Evolutionary conservation across 2,797 vertebrate species (phyloP).

Genomic region (Discoglossus pictus): DNA sequence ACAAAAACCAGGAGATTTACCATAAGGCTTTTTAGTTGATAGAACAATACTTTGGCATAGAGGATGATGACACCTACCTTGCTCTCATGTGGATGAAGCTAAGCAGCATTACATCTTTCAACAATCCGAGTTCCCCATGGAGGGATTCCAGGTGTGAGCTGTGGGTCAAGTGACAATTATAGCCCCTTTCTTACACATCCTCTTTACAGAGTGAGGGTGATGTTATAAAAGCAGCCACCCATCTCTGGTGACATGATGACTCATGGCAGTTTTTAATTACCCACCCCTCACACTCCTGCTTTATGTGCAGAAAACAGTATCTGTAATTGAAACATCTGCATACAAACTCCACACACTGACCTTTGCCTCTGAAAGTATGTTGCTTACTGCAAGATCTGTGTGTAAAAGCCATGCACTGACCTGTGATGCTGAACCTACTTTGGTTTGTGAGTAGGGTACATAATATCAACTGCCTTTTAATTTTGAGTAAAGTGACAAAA

Average conservation of each 20-base stretch:
- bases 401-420: conserved; percentile 24
- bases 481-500: no score
- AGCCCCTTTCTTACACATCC: conserved; percentile 5
- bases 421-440: conserved; percentile 12
- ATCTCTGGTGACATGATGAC: not conserved
- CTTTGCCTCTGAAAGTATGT: no score
- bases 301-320: conserved; percentile 38
- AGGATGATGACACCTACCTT: conserved; percentile 87
- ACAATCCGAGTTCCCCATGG: conserved; percentile 94
- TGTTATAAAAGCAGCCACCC: not conserved
- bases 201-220: not conserved
- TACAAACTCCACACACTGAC: conserved; percentile 29
- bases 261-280: conserved; percentile 5
- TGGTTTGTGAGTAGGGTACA: no score
- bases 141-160: conserved; percentile 98
- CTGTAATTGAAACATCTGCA: conserved; percentile 5
- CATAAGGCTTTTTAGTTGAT: conserved; percentile 98
- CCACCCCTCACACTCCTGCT: conserved; percentile 10
- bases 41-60: conserved; percentile 95
- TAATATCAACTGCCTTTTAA: no score
- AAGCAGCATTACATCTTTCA: conserved; percentile 98
- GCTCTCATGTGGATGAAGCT: conserved; percentile 91
- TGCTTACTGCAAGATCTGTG: conserved; percentile 29
- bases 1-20: conserved; percentile 98
- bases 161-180: not conserved